Evolutionary conservation across 2,888 invertebrate species (phyloP).

Genomic region (Sinohyriopsis cumingii): DNA sequence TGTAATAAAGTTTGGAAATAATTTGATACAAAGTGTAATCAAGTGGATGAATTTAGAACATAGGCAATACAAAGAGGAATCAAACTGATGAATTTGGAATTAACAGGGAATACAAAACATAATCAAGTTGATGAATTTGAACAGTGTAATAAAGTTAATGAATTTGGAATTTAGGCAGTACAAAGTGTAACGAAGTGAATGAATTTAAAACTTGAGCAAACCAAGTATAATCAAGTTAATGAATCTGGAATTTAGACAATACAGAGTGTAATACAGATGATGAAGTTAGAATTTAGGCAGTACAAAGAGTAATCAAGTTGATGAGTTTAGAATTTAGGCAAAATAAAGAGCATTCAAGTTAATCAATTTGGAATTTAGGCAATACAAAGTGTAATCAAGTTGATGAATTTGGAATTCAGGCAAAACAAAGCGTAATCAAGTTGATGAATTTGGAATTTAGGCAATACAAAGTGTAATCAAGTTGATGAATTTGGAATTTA

Average conservation of each 20-base stretch:
- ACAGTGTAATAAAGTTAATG: background rate
- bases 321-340: background rate
- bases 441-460: background rate
- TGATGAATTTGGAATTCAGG: too few relatives aligned
- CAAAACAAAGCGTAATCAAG: too few relatives aligned
- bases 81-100: background rate
- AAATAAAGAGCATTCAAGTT: background rate
- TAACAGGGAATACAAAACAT: background rate
- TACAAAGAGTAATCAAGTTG: background rate
- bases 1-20: too few relatives aligned
- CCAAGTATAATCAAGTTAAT: background rate
- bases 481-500: background rate
- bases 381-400: too few relatives aligned
- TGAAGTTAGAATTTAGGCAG: background rate
- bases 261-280: background rate
- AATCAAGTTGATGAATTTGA: background rate
- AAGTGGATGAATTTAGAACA: too few relatives aligned
- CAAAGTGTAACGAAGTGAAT: too few relatives aligned
- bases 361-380: background rate
- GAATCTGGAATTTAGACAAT: background rate
- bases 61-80: background rate
- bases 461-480: background rate
- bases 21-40: too few relatives aligned
- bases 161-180: background rate
- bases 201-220: background rate